These are phyloP conservation scores for Nansenia antarctica DNA, from an alignment of 2,113 vertebrate genomes.

Conservation along the genomic window DNA sequence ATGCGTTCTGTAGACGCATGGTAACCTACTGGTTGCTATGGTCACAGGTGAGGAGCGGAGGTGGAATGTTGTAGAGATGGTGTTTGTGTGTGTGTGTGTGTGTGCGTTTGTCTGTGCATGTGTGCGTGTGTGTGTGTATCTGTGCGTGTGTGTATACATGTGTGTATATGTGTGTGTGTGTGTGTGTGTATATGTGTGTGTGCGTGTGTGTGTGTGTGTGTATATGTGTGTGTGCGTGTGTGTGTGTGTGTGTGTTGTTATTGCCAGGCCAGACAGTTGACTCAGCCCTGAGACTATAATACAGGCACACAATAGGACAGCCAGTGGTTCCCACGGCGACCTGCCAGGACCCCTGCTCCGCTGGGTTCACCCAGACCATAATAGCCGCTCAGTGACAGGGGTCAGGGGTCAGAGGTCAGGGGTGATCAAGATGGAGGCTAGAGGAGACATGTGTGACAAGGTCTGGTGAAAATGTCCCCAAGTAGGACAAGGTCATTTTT, in stretches of 20 bases:
- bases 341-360: conserved; percentile 44
- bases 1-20: too few species aligned
- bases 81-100: conserved; percentile 2
- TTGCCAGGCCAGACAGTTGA: conserved; percentile 65
- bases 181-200: conserved; percentile 29
- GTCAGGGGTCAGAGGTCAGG: not conserved
- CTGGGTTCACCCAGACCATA: not conserved
- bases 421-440: not conserved
- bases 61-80: not conserved
- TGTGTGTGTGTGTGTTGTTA: conserved; percentile 47
- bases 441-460: too few species aligned
- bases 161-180: conserved; percentile 15
- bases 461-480: too few species aligned
- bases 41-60: not conserved
- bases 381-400: not conserved
- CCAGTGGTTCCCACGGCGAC: conserved; percentile 65
- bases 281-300: conserved; percentile 50
- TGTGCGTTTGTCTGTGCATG: conserved; percentile 5
- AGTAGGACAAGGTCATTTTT: too few species aligned
- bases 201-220: not conserved
- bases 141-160: conserved; percentile 15
- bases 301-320: conserved; percentile 57
- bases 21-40: conserved; percentile 11
- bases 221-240: conserved; percentile 18
- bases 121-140: conserved; percentile 15